phyloP scores from a whole-genome alignment of 2,113 vertebrate genomes.

The Spizaetus ornatus region DNA sequence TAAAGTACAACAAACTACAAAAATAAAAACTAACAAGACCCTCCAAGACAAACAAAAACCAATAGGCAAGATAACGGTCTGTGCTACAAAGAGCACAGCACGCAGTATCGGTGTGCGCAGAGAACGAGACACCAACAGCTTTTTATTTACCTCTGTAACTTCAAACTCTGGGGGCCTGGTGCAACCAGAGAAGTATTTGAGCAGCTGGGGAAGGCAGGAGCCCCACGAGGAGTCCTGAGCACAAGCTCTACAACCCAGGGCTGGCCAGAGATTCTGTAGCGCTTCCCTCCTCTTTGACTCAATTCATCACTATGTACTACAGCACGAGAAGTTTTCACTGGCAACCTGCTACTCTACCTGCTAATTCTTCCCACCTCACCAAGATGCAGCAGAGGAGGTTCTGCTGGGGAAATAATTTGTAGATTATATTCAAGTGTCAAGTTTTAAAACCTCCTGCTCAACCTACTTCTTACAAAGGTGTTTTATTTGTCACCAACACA shows the following conservation, averaged over 20 bases:
- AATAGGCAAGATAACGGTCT: rapidly evolving
- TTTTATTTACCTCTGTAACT: background rate
- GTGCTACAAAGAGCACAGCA: background rate
- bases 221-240: background rate
- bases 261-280: background rate
- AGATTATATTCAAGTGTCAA: background rate
- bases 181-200: background rate
- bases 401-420: background rate
- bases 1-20: background rate
- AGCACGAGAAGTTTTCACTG: background rate
- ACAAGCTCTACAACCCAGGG: background rate
- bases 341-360: background rate
- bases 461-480: background rate
- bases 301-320: background rate
- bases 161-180: background rate
- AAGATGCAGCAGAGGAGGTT: background rate
- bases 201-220: background rate
- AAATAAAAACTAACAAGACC: background rate
- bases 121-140: background rate
- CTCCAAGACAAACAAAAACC: background rate
- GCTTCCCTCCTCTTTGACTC: background rate
- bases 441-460: background rate
- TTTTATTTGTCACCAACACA: background rate
- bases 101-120: rapidly evolving
- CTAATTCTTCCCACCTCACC: background rate